phyloP scores from a whole-genome alignment of 1,140 invertebrate genomes.

The Chelonus insularis region DNA sequence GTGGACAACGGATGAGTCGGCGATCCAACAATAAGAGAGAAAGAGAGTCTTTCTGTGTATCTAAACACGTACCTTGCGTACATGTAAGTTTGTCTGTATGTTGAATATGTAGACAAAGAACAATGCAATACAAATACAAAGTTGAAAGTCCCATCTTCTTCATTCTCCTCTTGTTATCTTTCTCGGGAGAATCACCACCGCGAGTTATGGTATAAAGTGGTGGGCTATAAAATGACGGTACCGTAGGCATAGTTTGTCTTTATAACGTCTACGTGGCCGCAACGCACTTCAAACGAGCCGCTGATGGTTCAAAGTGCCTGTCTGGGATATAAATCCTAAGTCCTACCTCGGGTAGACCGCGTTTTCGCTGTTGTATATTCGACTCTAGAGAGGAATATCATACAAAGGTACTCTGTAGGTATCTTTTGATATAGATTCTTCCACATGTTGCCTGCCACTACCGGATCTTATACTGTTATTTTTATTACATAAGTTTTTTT shows the following conservation, averaged over 20 bases:
- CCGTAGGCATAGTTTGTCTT: slow-evolving; percentile 61
- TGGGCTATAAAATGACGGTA: slow-evolving; percentile 54
- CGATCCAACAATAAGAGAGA: background rate
- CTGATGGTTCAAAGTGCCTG: slow-evolving; percentile 61
- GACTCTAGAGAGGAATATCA: background rate
- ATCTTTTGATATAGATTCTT: background rate
- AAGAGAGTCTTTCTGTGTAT: background rate
- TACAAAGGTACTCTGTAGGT: background rate
- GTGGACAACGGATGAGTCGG: background rate
- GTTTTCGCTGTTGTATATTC: background rate
- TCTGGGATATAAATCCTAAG: slow-evolving; percentile 57
- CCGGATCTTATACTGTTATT: no score
- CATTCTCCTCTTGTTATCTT: background rate
- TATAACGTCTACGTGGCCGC: slow-evolving; percentile 57
- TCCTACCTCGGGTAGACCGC: slow-evolving; percentile 2
- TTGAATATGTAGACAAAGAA: slow-evolving; percentile 17
- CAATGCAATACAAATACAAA: no score
- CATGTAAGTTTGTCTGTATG: background rate
- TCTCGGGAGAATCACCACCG: slow-evolving; percentile 34
- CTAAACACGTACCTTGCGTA: no score
- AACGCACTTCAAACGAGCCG: slow-evolving; percentile 59
- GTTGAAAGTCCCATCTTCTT: background rate
- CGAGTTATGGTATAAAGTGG: slow-evolving; percentile 57
- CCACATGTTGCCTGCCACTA: no score
- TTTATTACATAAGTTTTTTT: no score